phyloP scores from a whole-genome alignment of 53 echinoderm and acorn worm genomes.

The Apostichopus leukothele region DNA sequence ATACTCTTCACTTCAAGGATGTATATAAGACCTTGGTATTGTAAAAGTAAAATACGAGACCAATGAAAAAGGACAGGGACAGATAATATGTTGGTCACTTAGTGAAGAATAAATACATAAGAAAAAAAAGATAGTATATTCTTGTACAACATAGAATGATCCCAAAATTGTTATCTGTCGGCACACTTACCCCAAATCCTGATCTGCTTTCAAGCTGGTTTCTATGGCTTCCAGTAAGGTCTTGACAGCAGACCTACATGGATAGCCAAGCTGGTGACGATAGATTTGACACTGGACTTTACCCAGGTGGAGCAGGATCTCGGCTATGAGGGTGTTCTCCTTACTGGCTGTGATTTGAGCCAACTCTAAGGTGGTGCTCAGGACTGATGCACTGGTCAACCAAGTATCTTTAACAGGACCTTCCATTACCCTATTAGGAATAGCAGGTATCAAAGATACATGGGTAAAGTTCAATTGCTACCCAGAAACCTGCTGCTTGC shows the following conservation, averaged over 20 bases:
- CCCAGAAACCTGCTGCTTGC: too few species aligned
- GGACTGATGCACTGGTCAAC: conserved; percentile 74
- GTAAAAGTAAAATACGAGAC: too few species aligned
- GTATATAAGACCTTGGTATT: too few species aligned
- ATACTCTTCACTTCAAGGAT: too few species aligned
- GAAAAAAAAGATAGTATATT: not conserved
- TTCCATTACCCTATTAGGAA: not conserved
- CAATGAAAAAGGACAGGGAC: too few species aligned
- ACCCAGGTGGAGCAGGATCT: conserved; percentile 81
- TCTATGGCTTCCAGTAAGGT: conserved; percentile 78
- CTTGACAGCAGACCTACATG: conserved; percentile 61
- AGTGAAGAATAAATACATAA: too few species aligned
- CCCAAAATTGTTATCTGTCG: not conserved
- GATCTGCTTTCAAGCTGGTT: conserved; percentile 69
- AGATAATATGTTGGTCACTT: too few species aligned
- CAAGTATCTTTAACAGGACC: conserved; percentile 50
- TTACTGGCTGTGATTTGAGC: conserved; percentile 71
- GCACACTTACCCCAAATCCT: conserved; percentile 81
- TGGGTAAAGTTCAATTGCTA: too few species aligned
- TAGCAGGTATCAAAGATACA: too few species aligned
- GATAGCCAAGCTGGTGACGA: conserved; percentile 44
- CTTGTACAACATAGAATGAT: not conserved
- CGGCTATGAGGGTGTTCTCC: conserved; percentile 66
- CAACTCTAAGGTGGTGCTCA: conserved; percentile 80
- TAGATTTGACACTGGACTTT: conserved; percentile 84